phyloP scores from a whole-genome alignment of 2,113 vertebrate species.

The Syrrhaptes paradoxus region DNA sequence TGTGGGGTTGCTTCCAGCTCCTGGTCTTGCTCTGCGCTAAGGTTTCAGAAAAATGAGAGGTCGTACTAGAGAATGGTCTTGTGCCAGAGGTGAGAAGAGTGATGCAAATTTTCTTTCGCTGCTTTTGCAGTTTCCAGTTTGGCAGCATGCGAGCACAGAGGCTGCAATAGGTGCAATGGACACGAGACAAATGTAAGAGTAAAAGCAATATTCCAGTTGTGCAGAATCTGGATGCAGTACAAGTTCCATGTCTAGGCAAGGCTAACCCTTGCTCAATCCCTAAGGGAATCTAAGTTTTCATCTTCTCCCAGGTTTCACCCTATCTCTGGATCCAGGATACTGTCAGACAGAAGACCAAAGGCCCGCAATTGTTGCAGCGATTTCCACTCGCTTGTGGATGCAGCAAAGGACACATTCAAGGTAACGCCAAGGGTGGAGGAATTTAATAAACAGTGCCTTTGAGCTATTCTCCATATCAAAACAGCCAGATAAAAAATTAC shows the following conservation, averaged over 20 bases:
- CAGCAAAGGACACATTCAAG: not conserved
- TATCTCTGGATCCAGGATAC: not conserved
- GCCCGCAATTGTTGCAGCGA: not conserved
- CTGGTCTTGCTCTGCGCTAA: not conserved
- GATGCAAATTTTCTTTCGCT: not conserved
- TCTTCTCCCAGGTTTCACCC: not conserved
- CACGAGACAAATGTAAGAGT: not conserved
- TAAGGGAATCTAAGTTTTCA: not conserved
- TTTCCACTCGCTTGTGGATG: not conserved
- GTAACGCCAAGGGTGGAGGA: not conserved
- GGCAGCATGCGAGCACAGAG: fast-evolving
- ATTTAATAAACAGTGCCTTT: not conserved
- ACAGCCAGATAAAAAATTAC: not conserved
- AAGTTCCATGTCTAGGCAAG: not conserved
- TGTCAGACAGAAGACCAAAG: not conserved
- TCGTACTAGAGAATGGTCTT: not conserved
- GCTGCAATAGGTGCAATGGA: not conserved
- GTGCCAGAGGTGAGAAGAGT: not conserved
- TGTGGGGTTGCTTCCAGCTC: fast-evolving
- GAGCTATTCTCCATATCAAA: conserved; percentile 20
- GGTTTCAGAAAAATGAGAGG: not conserved
- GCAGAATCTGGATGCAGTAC: not conserved
- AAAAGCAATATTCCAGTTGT: not conserved
- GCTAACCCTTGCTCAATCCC: not conserved
- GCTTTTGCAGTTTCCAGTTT: not conserved